Base-by-base conservation (phyloP, 2,888 invertebrate species). In the Galeruca laticollis region DNA sequence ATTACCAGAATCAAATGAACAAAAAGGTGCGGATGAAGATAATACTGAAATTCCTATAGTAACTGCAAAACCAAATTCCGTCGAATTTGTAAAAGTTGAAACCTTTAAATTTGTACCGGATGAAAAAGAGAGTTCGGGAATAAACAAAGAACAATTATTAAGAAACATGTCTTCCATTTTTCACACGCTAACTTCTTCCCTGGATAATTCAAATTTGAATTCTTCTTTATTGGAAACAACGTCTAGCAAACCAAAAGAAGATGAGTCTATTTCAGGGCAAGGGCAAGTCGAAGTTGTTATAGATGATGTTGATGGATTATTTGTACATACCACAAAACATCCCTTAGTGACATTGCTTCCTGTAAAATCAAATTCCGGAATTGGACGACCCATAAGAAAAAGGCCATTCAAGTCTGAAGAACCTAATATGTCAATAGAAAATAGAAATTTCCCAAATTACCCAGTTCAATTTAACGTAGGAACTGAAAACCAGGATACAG, bases 341-440 rank as follows among this genome's bases (percentile, higher is more conserved):
- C 85, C 86, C n/a, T 79, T 90, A 20, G 89, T 90, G 1, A 94
- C 94, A 0, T 83, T 94, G 51, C 86, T 93, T 68, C 94, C 94
- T 0, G 93, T 91, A 0, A 92, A 93, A 80, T 94, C 94, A 1
- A 94, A 94, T 84, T 90, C 93, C 0, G 94, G 93, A 0, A 88
- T 94, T 5, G 91, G 90, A 68, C 87, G 92, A 73, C 93, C 93
- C 0, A 85, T 93, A 54, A 86, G 92, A 76, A 92, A 92, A 1
- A 86, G 90, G 49, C 91, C 91, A 0, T 67, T 84, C 56, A 56
- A 57, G 60, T 35, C 62, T n/a, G 85, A 74, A 13, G 80, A 84
- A 52, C 69, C 60, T 35, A 76, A 75, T 54, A 70, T 74, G 49
- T 69, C 77, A 5, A 76, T 77, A 33, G 82, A 83, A 78, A 81